phyloP scores from a whole-genome alignment of 2,888 invertebrate genomes.

The Epirrita christyi region DNA sequence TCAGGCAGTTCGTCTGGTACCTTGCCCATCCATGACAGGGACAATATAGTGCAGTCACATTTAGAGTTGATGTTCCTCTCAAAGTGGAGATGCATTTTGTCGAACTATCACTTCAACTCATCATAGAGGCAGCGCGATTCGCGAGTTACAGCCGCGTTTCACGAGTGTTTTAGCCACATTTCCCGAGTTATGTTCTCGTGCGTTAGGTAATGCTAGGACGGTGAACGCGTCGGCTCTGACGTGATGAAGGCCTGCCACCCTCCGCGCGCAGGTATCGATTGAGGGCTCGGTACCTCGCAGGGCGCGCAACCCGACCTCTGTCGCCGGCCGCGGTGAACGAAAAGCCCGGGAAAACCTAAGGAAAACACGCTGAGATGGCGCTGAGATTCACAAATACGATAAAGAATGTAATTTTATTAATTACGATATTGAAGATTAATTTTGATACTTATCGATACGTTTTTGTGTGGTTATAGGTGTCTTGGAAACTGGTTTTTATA shows the following conservation, averaged over 20 bases:
- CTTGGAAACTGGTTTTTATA: too few relatives aligned
- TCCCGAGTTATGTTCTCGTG: slow-evolving; percentile 46
- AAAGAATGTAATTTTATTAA: slow-evolving; percentile 29
- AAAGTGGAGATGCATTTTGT: slow-evolving; percentile 96
- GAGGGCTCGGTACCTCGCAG: slow-evolving; percentile 47
- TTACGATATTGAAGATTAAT: too few relatives aligned
- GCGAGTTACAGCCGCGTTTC: slow-evolving; percentile 30
- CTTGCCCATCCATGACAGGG: slow-evolving; percentile 99
- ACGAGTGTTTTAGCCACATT: slow-evolving; percentile 46
- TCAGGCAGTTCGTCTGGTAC: slow-evolving; percentile 98
- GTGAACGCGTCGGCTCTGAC: slow-evolving; percentile 60
- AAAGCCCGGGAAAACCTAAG: slow-evolving; percentile 62
- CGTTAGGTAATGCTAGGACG: slow-evolving; percentile 42
- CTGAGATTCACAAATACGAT: slow-evolving; percentile 38
- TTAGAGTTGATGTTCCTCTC: slow-evolving; percentile 96
- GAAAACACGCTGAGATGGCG: slow-evolving; percentile 67
- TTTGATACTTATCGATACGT: background rate
- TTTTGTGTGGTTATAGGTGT: too few relatives aligned
- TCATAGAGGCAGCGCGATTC: slow-evolving; percentile 39
- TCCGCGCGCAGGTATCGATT: slow-evolving; percentile 77
- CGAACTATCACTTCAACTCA: slow-evolving; percentile 51
- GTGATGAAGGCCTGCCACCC: slow-evolving; percentile 61
- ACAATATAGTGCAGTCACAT: slow-evolving; percentile 97
- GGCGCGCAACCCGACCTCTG: slow-evolving; percentile 63
- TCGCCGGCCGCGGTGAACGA: slow-evolving; percentile 45